Percentiles rank a stretch among this genome's conserved stretches.
Conservation (phyloP, 2,113 vertebrate species). For the Pachycephala philippinensis region DNA sequence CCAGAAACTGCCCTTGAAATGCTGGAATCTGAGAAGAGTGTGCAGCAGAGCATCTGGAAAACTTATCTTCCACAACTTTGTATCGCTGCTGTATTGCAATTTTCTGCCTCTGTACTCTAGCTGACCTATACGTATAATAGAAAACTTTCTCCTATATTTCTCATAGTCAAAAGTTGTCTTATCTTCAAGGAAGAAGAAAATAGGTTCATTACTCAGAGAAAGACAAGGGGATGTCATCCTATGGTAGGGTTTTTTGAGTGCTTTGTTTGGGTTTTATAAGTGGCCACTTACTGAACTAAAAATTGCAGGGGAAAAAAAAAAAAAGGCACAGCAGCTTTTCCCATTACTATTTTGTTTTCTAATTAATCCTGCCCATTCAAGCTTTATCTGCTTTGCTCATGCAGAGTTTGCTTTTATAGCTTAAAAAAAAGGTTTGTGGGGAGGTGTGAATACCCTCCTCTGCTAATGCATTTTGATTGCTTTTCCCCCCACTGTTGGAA, state of each 20-base stretch:
- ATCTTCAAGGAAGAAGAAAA: conserved; percentile 53
- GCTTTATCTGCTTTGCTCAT: conserved; percentile 25
- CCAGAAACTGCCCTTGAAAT: not conserved
- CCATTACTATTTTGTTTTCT: conserved; percentile 36
- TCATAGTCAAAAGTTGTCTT: conserved; percentile 55
- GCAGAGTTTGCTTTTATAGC: not conserved
- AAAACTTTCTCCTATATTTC: conserved; percentile 52
- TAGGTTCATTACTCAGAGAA: conserved; percentile 60
- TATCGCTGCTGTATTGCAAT: not conserved
- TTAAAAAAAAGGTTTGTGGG: not conserved
- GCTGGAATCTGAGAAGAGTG: not conserved
- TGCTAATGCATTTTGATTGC: conserved; percentile 14
- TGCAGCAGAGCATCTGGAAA: not conserved
- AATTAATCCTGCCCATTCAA: conserved; percentile 47
- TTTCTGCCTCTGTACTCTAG: conserved; percentile 37
- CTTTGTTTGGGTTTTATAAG: conserved; percentile 21
- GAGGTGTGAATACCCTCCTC: not conserved
- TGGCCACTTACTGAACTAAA: conserved; percentile 1
- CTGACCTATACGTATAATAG: conserved; percentile 48
- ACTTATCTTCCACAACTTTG: not conserved
- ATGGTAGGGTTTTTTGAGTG: not conserved
- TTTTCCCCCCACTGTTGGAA: not conserved
- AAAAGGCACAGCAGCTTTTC: not conserved
- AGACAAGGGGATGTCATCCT: conserved; percentile 15
- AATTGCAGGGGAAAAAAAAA: not conserved